A percentile compares a stretch with the other conserved stretches of the same genome.
Conservation (phyloP, 35 echinoderm and acorn worm species). For the Nesometra sesokonis region DNA sequence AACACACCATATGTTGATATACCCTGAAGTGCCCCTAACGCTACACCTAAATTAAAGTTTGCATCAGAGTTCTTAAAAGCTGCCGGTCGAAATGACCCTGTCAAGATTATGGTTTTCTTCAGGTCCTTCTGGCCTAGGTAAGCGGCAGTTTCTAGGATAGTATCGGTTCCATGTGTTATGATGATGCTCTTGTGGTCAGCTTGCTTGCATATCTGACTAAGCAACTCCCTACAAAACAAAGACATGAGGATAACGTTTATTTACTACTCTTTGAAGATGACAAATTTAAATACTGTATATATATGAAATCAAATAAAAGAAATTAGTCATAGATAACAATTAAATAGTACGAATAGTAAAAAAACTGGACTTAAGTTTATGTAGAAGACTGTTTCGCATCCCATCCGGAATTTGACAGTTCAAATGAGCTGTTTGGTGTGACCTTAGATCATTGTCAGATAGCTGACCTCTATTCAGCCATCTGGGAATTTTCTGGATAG, state of each 20-base stretch:
- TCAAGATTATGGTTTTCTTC: conserved; percentile 48
- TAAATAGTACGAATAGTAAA: too few relatives aligned
- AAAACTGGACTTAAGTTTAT: too few relatives aligned
- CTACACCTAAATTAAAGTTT: conserved; percentile 41
- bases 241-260: background rate
- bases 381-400: too few relatives aligned
- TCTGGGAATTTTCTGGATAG: too few relatives aligned
- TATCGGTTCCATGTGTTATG: conserved; percentile 67
- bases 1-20: conserved; percentile 10
- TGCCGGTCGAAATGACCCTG: conserved; percentile 50
- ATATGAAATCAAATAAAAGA: too few relatives aligned
- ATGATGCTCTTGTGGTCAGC: conserved; percentile 17
- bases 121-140: conserved; percentile 30
- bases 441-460: too few relatives aligned
- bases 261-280: too few relatives aligned
- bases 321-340: too few relatives aligned
- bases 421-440: too few relatives aligned
- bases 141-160: conserved; percentile 35
- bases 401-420: too few relatives aligned
- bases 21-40: conserved; percentile 54
- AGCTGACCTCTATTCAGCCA: too few relatives aligned
- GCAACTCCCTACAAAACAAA: background rate
- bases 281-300: too few relatives aligned
- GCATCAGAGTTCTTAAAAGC: conserved; percentile 54
- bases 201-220: background rate